phyloP scores from a whole-genome alignment of 1,140 invertebrate genomes.

The Callitettix versicolor region DNA sequence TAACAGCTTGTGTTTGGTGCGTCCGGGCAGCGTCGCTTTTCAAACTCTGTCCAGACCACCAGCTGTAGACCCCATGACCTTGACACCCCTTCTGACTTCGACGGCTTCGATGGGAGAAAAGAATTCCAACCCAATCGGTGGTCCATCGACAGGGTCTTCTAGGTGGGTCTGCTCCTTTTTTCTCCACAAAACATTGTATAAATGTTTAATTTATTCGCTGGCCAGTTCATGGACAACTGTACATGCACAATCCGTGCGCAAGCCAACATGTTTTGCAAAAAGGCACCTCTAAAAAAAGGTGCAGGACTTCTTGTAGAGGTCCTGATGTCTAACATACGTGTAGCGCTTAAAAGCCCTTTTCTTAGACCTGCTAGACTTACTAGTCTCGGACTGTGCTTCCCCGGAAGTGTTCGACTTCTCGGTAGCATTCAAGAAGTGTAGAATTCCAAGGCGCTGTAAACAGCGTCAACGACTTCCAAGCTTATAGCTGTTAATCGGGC shows the following conservation, averaged over 20 bases:
- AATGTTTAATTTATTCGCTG: neutral
- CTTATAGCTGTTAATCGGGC: neutral
- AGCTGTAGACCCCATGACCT: constrained; percentile 8
- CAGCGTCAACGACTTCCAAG: neutral
- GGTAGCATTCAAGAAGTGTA: neutral
- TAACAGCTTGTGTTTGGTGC: neutral
- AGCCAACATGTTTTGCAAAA: neutral
- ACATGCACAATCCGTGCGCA: neutral
- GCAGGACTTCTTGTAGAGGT: constrained; percentile 2
- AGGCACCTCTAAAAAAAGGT: too few relatives aligned
- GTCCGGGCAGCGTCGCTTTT: constrained; percentile 1
- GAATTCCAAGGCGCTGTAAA: neutral
- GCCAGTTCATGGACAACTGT: neutral
- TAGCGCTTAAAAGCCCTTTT: neutral
- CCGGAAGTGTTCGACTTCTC: neutral
- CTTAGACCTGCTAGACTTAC: too few relatives aligned
- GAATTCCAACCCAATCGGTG: neutral
- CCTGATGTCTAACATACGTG: neutral
- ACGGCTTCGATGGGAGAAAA: constrained; percentile 2
- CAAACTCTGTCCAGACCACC: constrained; percentile 16
- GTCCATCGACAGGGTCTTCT: neutral
- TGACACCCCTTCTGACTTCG: constrained; percentile 5
- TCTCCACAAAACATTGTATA: constrained; percentile 15
- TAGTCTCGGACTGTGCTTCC: too few relatives aligned
- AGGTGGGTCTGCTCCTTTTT: neutral